Evolutionary conservation across 2,797 vertebrate species (phyloP).

Genomic region (Chiloscyllium punctatum): DNA sequence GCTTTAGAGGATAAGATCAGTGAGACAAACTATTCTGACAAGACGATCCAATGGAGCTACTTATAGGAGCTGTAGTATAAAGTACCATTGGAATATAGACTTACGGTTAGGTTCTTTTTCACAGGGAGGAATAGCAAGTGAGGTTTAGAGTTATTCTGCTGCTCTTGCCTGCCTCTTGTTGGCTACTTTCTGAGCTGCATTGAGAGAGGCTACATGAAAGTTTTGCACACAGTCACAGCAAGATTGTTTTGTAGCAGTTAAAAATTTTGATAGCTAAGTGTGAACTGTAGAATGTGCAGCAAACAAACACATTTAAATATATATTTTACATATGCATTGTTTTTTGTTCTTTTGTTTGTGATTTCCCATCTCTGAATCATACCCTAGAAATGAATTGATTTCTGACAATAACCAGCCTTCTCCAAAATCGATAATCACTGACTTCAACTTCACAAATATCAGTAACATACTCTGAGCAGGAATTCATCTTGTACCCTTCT

Average conservation of each 20-base stretch:
- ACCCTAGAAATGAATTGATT: not conserved
- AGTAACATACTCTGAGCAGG: not conserved
- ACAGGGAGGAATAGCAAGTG: not conserved
- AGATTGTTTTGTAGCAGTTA: not conserved
- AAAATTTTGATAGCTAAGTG: not conserved
- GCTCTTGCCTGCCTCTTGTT: not conserved
- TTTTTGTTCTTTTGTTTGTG: not conserved
- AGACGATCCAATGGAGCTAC: not conserved
- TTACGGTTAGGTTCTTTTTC: not conserved
- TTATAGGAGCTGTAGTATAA: not conserved
- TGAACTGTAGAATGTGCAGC: not conserved
- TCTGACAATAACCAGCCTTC: not conserved
- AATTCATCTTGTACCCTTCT: not conserved
- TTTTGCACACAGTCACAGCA: not conserved
- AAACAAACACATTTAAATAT: too few species aligned
- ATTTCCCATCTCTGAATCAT: not conserved
- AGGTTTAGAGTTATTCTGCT: not conserved
- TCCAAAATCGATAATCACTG: not conserved
- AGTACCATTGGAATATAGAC: not conserved
- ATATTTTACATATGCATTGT: not conserved
- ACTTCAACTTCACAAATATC: not conserved
- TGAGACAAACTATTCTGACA: not conserved
- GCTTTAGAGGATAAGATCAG: not conserved
- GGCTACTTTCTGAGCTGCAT: not conserved
- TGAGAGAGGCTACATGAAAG: not conserved